Conservation (phyloP, 2,888 invertebrate species). For the Aplocera efformata region DNA sequence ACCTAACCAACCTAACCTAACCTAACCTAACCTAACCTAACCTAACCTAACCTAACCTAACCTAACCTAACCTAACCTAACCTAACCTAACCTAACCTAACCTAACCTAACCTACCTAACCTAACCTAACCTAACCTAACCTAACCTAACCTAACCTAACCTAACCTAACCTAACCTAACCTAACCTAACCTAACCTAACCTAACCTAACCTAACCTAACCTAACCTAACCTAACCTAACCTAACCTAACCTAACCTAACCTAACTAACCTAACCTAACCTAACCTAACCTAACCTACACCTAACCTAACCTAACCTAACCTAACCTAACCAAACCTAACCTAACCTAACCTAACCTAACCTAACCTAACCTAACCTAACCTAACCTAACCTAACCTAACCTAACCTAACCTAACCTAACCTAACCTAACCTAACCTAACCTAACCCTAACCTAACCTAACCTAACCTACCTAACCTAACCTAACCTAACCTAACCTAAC, state of each 20-base stretch:
- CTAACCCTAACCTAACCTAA: no score
- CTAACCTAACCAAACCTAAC: slow-evolving; percentile 32
- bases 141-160: slow-evolving; percentile 29
- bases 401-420: slow-evolving; percentile 23
- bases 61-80: slow-evolving; percentile 34
- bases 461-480: background rate
- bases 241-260: slow-evolving; percentile 26
- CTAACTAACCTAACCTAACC: slow-evolving; percentile 27
- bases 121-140: slow-evolving; percentile 28
- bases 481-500: slow-evolving; percentile 14
- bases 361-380: slow-evolving; percentile 16
- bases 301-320: slow-evolving; percentile 26
- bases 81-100: slow-evolving; percentile 35
- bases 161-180: slow-evolving; percentile 29
- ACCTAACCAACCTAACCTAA: slow-evolving; percentile 30
- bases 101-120: slow-evolving; percentile 31
- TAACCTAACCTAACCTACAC: no score
- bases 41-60: slow-evolving; percentile 35
- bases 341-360: background rate
- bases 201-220: slow-evolving; percentile 31
- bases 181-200: slow-evolving; percentile 30
- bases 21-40: slow-evolving; percentile 35
- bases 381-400: slow-evolving; percentile 22
- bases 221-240: slow-evolving; percentile 26
- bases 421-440: slow-evolving; percentile 17